Conservation (phyloP, 2,113 vertebrate species). For the Nesoenas mayeri region DNA sequence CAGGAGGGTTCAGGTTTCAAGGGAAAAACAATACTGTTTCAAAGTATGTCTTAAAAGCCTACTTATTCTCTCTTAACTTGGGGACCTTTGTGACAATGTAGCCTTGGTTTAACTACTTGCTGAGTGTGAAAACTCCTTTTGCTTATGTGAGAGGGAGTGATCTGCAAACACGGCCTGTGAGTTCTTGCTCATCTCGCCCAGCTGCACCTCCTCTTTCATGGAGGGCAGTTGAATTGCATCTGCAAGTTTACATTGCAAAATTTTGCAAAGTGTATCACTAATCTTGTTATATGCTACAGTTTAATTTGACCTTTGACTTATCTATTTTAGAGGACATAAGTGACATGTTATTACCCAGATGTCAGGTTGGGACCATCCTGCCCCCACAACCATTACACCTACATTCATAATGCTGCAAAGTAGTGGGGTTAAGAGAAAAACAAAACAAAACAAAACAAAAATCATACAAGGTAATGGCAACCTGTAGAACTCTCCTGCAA, state of each 20-base stretch:
- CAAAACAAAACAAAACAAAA: neutral
- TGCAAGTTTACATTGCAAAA: neutral
- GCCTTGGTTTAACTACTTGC: neutral
- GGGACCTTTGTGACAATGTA: neutral
- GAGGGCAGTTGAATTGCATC: neutral
- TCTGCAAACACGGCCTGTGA: neutral
- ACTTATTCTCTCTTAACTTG: neutral
- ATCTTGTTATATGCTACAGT: neutral
- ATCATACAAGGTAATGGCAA: neutral
- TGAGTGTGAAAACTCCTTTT: neutral
- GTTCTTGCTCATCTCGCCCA: neutral
- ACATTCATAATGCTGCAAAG: neutral
- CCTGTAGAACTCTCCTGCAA: neutral
- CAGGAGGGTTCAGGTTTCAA: neutral
- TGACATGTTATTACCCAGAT: neutral
- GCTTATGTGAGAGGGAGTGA: neutral
- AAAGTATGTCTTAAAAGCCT: neutral
- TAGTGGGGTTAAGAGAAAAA: neutral
- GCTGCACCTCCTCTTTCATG: accelerated
- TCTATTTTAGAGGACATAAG: neutral
- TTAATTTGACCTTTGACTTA: neutral
- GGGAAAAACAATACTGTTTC: neutral
- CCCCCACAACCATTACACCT: neutral
- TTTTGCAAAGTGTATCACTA: accelerated
- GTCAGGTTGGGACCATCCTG: neutral